Conservation (phyloP, 2,888 invertebrate species). For the Apantesis nais region DNA sequence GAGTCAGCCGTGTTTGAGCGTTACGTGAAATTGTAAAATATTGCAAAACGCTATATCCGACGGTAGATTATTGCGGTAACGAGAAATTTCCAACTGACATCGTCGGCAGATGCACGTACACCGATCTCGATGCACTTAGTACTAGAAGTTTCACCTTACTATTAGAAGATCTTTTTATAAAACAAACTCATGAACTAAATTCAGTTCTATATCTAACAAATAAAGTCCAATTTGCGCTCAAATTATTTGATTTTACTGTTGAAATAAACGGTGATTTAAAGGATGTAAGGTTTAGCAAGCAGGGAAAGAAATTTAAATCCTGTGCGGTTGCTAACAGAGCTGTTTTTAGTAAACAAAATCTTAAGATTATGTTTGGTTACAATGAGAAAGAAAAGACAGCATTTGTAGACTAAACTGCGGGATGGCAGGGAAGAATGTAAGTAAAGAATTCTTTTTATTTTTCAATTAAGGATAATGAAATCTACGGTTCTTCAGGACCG, state of each 20-base stretch:
- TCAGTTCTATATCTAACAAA: slow-evolving; percentile 31
- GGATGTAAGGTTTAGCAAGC: slow-evolving; percentile 47
- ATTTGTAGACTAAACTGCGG: slow-evolving; percentile 75
- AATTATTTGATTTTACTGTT: slow-evolving; percentile 40
- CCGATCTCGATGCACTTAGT: slow-evolving; percentile 81
- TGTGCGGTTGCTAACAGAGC: slow-evolving; percentile 30
- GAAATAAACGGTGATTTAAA: slow-evolving; percentile 40
- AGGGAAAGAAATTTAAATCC: slow-evolving; percentile 38
- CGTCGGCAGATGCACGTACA: slow-evolving; percentile 78
- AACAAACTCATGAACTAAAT: slow-evolving; percentile 30
- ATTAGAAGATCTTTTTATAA: slow-evolving; percentile 49
- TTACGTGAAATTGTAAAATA: slow-evolving; percentile 71
- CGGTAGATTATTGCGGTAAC: slow-evolving; percentile 82
- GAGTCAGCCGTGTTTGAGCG: slow-evolving; percentile 32
- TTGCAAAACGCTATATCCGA: slow-evolving; percentile 62
- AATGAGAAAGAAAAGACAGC: slow-evolving; percentile 48
- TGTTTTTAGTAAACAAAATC: slow-evolving; percentile 29
- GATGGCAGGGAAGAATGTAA: slow-evolving; percentile 70
- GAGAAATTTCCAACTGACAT: slow-evolving; percentile 82
- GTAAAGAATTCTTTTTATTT: slow-evolving; percentile 76
- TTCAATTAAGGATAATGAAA: slow-evolving; percentile 77
- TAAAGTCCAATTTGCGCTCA: slow-evolving; percentile 45
- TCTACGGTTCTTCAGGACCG: slow-evolving; percentile 51
- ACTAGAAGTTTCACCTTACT: slow-evolving; percentile 49
- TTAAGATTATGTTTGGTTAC: slow-evolving; percentile 31